These are phyloP conservation scores for Crocallis elinguaria DNA, from an alignment of 2,888 invertebrate species.

Conservation along the genomic window DNA sequence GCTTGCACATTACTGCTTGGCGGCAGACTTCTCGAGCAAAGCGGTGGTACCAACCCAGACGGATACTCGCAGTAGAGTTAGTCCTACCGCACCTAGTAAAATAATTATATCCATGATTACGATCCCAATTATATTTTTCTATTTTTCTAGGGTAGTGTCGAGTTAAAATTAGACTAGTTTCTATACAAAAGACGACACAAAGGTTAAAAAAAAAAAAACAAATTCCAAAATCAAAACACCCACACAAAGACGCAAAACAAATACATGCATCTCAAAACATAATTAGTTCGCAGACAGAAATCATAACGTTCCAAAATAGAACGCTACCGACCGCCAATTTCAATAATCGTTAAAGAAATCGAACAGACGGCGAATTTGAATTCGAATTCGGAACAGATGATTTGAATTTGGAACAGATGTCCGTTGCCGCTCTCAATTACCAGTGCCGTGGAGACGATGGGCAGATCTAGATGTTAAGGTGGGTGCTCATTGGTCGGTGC, in stretches of 20 bases:
- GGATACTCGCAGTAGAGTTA: no score
- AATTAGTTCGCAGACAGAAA: constrained; percentile 27
- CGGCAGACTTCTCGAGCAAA: no score
- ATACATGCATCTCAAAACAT: constrained; percentile 25
- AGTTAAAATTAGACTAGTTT: background rate
- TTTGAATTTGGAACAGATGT: constrained; percentile 68
- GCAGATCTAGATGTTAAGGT: constrained; percentile 40
- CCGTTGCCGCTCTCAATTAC: constrained; percentile 64
- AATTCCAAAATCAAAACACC: constrained; percentile 7
- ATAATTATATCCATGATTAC: no score
- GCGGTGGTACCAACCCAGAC: no score
- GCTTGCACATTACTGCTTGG: no score
- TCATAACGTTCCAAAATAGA: constrained; percentile 66
- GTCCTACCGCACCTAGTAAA: no score
- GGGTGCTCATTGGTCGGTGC: constrained; percentile 43
- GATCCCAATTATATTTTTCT: no score
- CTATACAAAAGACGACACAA: background rate
- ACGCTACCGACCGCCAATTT: constrained; percentile 67
- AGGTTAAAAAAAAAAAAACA: background rate
- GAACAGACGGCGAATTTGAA: constrained; percentile 60
- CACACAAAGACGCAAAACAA: background rate
- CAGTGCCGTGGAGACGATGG: constrained; percentile 54
- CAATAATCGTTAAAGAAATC: constrained; percentile 75
- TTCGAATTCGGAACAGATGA: constrained; percentile 64
- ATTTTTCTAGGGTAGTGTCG: no score